Evolutionary conservation across 2,113 vertebrate species (phyloP).

Genomic region (Cyanistes caeruleus): DNA sequence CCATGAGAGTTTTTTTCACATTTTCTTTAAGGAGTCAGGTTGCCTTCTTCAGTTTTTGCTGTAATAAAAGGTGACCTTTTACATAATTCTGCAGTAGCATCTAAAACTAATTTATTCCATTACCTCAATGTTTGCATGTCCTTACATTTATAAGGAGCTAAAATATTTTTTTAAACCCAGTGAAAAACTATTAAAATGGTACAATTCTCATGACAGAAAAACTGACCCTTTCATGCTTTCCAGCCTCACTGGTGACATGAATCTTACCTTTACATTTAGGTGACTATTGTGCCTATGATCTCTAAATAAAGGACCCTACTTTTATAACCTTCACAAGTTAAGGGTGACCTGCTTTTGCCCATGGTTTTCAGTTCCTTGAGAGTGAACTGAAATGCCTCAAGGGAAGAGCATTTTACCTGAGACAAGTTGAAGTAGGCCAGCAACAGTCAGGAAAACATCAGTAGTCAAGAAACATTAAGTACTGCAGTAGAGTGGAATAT

Average conservation of each 20-base stretch:
- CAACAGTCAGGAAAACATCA: not conserved
- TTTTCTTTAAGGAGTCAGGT: not conserved
- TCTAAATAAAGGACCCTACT: not conserved
- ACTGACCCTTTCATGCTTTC: not conserved
- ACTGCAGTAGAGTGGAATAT: not conserved
- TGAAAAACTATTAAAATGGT: not conserved
- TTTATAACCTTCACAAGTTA: not conserved
- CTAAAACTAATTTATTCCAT: not conserved
- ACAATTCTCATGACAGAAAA: not conserved
- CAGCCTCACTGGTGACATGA: not conserved
- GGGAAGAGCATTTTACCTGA: not conserved
- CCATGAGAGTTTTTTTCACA: fast-evolving
- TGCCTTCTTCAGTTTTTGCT: not conserved
- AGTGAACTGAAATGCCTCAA: not conserved
- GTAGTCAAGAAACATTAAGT: not conserved
- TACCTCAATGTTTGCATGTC: not conserved
- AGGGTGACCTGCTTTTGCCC: not conserved
- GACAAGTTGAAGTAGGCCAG: not conserved
- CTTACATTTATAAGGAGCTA: not conserved
- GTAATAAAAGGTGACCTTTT: conserved; percentile 1
- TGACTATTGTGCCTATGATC: not conserved
- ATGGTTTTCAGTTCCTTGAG: not conserved
- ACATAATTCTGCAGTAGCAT: not conserved
- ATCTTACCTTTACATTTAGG: not conserved
- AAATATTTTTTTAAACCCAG: not conserved